These are phyloP conservation scores for Danionella cerebrum DNA, from an alignment of 2,113 vertebrate genomes.

Conservation along the genomic window DNA sequence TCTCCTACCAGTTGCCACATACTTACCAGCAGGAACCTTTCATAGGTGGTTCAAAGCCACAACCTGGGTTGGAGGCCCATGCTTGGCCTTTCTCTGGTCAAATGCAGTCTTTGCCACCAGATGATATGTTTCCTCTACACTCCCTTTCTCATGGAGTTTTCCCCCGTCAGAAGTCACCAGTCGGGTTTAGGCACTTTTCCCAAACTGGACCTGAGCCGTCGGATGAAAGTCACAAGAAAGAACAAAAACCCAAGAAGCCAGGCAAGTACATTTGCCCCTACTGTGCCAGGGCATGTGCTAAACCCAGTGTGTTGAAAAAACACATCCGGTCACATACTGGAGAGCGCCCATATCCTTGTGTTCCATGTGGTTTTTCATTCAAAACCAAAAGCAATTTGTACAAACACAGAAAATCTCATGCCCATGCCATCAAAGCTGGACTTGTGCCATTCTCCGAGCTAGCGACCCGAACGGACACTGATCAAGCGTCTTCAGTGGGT, in stretches of 20 bases:
- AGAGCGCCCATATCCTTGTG: slow-evolving; percentile 91
- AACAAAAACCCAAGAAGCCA: slow-evolving; percentile 94
- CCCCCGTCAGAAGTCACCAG: slow-evolving; percentile 84
- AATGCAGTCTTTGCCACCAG: slow-evolving; percentile 74
- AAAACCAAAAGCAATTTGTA: slow-evolving; percentile 99
- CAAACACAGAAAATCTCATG: slow-evolving; percentile 97
- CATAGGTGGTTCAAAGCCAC: slow-evolving; percentile 79
- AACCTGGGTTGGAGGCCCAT: slow-evolving; percentile 82
- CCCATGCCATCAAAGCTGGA: slow-evolving; percentile 97
- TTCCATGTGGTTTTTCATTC: slow-evolving; percentile 96
- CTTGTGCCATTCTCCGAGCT: slow-evolving; percentile 90
- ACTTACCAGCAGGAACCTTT: slow-evolving; percentile 89
- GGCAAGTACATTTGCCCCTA: slow-evolving; percentile 97
- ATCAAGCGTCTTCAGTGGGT: slow-evolving; percentile 79
- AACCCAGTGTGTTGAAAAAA: slow-evolving; percentile 97
- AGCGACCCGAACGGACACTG: slow-evolving; percentile 76
- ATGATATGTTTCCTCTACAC: slow-evolving; percentile 85
- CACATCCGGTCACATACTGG: slow-evolving; percentile 97
- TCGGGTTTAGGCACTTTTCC: slow-evolving; percentile 84
- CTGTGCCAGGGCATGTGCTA: slow-evolving; percentile 94
- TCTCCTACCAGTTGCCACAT: slow-evolving; percentile 77
- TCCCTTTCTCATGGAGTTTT: slow-evolving; percentile 77
- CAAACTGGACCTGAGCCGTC: slow-evolving; percentile 80
- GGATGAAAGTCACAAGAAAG: slow-evolving; percentile 89
- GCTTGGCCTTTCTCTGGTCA: slow-evolving; percentile 86